Base-by-base conservation (phyloP, 2,888 invertebrate genomes). In the Tupiocoris notatus region DNA sequence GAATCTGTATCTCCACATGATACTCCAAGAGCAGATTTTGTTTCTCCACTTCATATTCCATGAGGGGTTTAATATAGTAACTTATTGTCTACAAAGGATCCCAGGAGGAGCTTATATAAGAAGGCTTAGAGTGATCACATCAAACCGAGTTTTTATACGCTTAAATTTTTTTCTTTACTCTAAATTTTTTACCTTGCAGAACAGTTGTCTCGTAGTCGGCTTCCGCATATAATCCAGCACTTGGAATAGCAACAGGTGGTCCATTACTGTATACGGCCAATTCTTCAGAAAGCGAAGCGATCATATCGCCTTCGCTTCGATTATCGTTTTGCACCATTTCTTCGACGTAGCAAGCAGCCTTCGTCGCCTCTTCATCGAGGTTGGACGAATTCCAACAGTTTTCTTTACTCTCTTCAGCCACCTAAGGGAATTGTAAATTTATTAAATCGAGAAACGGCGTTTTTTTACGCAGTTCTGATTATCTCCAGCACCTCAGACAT, bases 361-460 rank as follows among this genome's bases (percentile, higher is more conserved):
- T 65, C 7, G 63, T 23, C 1, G 63, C 58, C 3, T 74, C 65
- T 24, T 74, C 74, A 25, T 74, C 74, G 1, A 74, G 23, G 22
- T 20, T 74, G 1, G 62, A 20, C 16, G 74, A 21, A 12, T 20
- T 54, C 76, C 76, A 76, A 57, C 76, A 76, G 54, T 76, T 76
- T 76, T 76, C 76, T 21, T 76, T 76, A 24, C 65, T 76, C 12
- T 76, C 76, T 61, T 76, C 76, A 56, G 76, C 62, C 17, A 76
- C 68, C 61, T 71, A 9, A 17, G 54, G 9, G 16, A 24, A 64
- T 62, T 2, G 21, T 9, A 54, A 54, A 54, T n/a, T n/a, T n/a
- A n/a, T n/a, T n/a, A n/a, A n/a, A n/a, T n/a, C n/a, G n/a, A n/a
- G n/a, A n/a, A n/a, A n/a, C n/a, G n/a, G n/a, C n/a, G n/a, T n/a